These are phyloP conservation scores for Mirounga angustirostris DNA, from an alignment of 2,113 vertebrate species.

Conservation along the genomic window DNA sequence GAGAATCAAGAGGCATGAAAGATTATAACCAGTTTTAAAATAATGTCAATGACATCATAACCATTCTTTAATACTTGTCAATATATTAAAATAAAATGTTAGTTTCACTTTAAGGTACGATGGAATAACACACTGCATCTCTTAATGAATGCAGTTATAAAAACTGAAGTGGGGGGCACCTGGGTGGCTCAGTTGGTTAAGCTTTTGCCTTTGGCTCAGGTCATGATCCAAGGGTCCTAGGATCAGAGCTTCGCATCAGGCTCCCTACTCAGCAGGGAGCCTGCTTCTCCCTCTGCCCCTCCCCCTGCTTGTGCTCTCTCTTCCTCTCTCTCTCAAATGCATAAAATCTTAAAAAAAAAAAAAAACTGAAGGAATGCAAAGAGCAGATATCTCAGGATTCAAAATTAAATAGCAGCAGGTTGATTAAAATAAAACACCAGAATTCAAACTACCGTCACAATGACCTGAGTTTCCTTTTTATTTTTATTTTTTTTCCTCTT, in stretches of 20 bases:
- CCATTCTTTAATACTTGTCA: background rate
- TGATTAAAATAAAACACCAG: background rate
- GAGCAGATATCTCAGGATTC: background rate
- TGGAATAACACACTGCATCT: background rate
- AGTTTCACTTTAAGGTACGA: background rate
- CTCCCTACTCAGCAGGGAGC: background rate
- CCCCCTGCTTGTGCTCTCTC: background rate
- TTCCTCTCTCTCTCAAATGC: background rate
- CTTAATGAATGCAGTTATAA: background rate
- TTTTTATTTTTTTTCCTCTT: no score
- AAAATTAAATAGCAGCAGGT: background rate
- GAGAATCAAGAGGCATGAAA: background rate
- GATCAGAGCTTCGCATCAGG: no score
- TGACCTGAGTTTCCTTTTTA: no score
- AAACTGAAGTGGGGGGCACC: no score
- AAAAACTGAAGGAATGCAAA: background rate
- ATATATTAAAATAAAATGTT: background rate
- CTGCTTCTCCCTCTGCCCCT: background rate
- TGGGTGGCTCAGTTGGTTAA: no score
- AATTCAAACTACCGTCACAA: background rate
- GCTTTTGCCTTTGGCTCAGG: no score
- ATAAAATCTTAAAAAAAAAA: background rate
- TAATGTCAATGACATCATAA: no score
- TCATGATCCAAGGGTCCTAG: no score
- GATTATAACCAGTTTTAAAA: background rate